These are phyloP conservation scores for Drosophila melanocephala DNA, from an alignment of 2,888 invertebrate species.

Conservation along the genomic window DNA sequence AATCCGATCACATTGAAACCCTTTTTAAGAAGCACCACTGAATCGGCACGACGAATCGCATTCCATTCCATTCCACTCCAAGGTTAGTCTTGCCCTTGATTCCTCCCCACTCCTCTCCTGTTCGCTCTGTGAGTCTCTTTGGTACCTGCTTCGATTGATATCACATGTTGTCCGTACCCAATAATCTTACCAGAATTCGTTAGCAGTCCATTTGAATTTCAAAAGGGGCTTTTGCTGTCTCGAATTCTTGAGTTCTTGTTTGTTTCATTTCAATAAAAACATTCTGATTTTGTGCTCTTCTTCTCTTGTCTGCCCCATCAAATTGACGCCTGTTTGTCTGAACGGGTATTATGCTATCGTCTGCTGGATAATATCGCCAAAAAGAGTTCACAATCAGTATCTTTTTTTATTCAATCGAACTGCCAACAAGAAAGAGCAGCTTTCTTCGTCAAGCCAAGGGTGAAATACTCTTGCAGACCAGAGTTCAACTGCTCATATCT, in stretches of 20 bases:
- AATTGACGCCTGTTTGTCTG: slow-evolving; percentile 69
- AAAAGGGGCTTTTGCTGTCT: slow-evolving; percentile 29
- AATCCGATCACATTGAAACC: not conserved
- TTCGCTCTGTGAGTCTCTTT: slow-evolving; percentile 1
- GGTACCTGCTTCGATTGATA: slow-evolving; percentile 54
- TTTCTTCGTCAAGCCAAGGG: not conserved
- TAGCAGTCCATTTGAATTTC: slow-evolving; percentile 45
- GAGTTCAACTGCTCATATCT: not conserved
- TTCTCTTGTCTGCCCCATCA: slow-evolving; percentile 42
- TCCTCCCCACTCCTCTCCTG: slow-evolving; percentile 11
- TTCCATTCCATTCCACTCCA: slow-evolving; percentile 29
- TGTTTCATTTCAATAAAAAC: slow-evolving; percentile 58
- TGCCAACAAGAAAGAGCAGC: slow-evolving; percentile 9
- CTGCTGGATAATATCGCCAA: slow-evolving; percentile 32
- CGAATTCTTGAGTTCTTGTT: slow-evolving; percentile 18
- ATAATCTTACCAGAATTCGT: slow-evolving; percentile 67
- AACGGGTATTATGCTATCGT: slow-evolving; percentile 28
- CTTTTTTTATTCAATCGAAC: slow-evolving; percentile 34
- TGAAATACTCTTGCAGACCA: not conserved
- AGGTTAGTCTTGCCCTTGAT: slow-evolving; percentile 30
- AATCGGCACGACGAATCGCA: slow-evolving; percentile 24
- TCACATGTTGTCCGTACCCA: slow-evolving; percentile 49
- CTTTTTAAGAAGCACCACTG: slow-evolving; percentile 16
- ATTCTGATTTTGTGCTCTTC: slow-evolving; percentile 38
- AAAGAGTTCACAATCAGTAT: slow-evolving; percentile 14